Evolutionary conservation across 2,797 vertebrate species (phyloP).

Genomic region (Ctenopoma multispine): DNA sequence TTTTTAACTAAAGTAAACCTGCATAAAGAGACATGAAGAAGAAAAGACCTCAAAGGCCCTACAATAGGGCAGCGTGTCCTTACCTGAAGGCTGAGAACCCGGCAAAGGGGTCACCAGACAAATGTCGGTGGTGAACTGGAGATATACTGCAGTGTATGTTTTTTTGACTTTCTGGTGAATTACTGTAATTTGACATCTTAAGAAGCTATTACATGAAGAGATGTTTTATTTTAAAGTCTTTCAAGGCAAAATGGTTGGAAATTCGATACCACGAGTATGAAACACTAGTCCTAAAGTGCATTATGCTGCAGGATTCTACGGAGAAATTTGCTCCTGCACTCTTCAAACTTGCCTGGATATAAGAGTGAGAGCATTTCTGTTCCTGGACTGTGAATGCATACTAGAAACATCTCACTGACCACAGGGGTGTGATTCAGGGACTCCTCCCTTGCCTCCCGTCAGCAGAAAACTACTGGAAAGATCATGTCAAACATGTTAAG

Average conservation of each 20-base stretch:
- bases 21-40: no score
- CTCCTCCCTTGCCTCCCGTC: constrained; percentile 56
- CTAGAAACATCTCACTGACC: constrained; percentile 56
- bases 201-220: no score
- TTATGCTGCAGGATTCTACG: not conserved
- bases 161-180: no score
- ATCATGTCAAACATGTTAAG: constrained; percentile 31
- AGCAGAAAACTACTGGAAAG: constrained; percentile 58
- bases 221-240: no score
- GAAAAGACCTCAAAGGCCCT: not conserved
- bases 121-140: no score
- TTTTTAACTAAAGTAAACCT: no score
- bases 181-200: no score
- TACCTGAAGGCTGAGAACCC: not conserved
- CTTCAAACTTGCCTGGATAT: constrained; percentile 14
- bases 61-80: not conserved
- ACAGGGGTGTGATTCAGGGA: constrained; percentile 50
- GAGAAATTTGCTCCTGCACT: constrained; percentile 1
- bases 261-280: no score
- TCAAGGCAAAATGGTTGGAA: no score
- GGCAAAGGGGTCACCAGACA: no score
- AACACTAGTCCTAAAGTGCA: no score
- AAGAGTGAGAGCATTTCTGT: constrained; percentile 28
- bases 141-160: no score
- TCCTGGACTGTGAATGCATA: constrained; percentile 36